Evolutionary conservation across 1,140 invertebrate species (phyloP).

Genomic region (Drosophila carrolli): DNA sequence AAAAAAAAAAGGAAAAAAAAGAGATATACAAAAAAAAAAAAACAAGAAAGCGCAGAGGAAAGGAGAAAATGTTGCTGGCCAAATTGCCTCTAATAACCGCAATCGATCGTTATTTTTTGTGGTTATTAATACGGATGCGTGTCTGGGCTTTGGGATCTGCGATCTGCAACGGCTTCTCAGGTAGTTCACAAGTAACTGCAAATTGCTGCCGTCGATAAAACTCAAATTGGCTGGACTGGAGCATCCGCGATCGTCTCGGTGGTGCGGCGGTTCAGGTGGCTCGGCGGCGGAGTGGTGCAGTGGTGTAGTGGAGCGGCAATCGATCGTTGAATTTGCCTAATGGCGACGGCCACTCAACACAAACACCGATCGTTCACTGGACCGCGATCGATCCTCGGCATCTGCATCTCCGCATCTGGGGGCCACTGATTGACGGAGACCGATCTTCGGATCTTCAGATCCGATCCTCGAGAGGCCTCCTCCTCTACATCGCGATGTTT

Average conservation of each 20-base stretch:
- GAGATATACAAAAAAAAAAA: constrained; percentile 5
- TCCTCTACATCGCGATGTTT: constrained; percentile 60
- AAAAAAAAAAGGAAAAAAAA: constrained; percentile 17
- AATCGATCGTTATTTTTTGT: constrained; percentile 84
- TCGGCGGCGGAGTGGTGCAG: background rate
- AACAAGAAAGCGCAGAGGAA: constrained; percentile 12
- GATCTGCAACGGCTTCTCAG: constrained; percentile 76
- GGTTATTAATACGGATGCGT: constrained; percentile 76
- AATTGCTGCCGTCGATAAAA: constrained; percentile 82
- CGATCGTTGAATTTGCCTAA: constrained; percentile 82
- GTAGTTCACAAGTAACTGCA: constrained; percentile 84
- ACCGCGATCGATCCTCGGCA: constrained; percentile 47
- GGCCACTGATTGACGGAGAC: constrained; percentile 64
- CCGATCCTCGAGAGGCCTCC: constrained; percentile 7
- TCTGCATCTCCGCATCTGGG: constrained; percentile 20
- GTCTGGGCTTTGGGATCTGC: constrained; percentile 41
- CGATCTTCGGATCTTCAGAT: constrained; percentile 34
- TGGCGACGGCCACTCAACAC: constrained; percentile 81
- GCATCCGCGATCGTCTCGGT: constrained; percentile 58
- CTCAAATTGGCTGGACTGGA: constrained; percentile 66
- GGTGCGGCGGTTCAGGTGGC: background rate
- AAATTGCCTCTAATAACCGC: constrained; percentile 83
- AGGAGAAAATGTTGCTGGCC: constrained; percentile 68
- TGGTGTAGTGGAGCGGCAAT: constrained; percentile 46
- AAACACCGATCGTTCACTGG: constrained; percentile 58